Evolutionary conservation across 2,888 invertebrate genomes (phyloP).

Genomic region (Lasioglossum morio): DNA sequence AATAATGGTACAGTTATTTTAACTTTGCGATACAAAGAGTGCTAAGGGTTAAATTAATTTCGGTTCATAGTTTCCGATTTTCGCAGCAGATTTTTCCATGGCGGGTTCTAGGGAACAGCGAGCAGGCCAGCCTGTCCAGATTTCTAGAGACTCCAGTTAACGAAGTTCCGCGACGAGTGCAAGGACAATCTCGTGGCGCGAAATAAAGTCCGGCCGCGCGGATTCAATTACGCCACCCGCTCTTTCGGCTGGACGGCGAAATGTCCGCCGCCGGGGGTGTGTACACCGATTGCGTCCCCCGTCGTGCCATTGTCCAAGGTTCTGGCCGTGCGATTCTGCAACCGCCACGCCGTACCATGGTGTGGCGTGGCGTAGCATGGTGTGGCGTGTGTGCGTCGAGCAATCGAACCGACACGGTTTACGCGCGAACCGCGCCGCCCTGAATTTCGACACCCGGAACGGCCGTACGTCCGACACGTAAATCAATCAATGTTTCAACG

Average conservation of each 20-base stretch:
- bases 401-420: conserved; percentile 41
- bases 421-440: conserved; percentile 21
- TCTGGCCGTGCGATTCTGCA: conserved; percentile 17
- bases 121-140: neutral
- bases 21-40: too few species aligned
- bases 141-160: conserved; percentile 28
- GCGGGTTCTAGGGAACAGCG: neutral
- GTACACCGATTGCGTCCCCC: conserved; percentile 41
- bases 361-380: neutral
- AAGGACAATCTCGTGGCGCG: conserved; percentile 47
- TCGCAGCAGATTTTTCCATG: neutral
- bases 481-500: conserved; percentile 10
- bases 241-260: conserved; percentile 41
- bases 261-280: conserved; percentile 48
- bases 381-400: conserved; percentile 15
- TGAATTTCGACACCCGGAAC: conserved; percentile 20
- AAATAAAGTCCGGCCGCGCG: conserved; percentile 41
- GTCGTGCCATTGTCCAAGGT: conserved; percentile 41
- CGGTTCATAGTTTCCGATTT: neutral
- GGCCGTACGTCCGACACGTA: conserved; percentile 3
- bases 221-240: conserved; percentile 51
- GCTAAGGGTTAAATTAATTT: neutral
- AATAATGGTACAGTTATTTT: too few species aligned
- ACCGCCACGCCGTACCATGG: neutral
- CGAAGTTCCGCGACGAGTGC: conserved; percentile 30